Evolutionary conservation across 2,888 invertebrate species (phyloP).

Genomic region (Spilosoma lubricipeda): DNA sequence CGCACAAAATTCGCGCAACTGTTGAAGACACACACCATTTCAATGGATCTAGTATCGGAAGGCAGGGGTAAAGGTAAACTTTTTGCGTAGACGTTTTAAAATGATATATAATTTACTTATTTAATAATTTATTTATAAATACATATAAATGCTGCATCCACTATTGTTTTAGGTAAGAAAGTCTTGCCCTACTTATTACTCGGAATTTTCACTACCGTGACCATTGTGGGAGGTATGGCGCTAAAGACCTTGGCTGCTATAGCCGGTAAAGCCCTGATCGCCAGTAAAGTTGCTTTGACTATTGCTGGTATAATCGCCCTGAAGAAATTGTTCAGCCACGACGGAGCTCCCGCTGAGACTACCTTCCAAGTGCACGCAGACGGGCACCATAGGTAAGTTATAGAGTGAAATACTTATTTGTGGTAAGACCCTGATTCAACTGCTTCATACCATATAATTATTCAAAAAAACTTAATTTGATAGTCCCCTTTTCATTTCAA

Average conservation of each 20-base stretch:
- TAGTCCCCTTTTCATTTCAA: not conserved
- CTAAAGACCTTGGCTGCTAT: constrained; percentile 90
- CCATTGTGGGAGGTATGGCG: constrained; percentile 89
- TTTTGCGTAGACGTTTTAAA: not conserved
- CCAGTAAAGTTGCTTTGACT: constrained; percentile 90
- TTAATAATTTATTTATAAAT: not conserved
- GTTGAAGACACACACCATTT: constrained; percentile 88
- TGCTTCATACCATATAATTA: no score
- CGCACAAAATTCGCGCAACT: constrained; percentile 86
- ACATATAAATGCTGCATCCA: not conserved
- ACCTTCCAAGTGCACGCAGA: constrained; percentile 90
- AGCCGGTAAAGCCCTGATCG: constrained; percentile 90
- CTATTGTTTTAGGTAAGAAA: constrained; percentile 79
- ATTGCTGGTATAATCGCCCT: constrained; percentile 90
- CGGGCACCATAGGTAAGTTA: constrained; percentile 87
- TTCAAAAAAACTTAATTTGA: not conserved
- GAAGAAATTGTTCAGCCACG: constrained; percentile 90
- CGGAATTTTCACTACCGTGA: constrained; percentile 88
- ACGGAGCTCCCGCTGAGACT: constrained; percentile 87
- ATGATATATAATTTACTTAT: not conserved
- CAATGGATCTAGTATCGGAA: constrained; percentile 86
- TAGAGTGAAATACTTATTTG: not conserved
- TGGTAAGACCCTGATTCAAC: not conserved
- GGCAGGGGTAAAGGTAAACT: constrained; percentile 82
- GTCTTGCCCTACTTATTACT: constrained; percentile 86